phyloP scores from a whole-genome alignment of 2,888 invertebrate genomes.

The Mamestra brassicae region DNA sequence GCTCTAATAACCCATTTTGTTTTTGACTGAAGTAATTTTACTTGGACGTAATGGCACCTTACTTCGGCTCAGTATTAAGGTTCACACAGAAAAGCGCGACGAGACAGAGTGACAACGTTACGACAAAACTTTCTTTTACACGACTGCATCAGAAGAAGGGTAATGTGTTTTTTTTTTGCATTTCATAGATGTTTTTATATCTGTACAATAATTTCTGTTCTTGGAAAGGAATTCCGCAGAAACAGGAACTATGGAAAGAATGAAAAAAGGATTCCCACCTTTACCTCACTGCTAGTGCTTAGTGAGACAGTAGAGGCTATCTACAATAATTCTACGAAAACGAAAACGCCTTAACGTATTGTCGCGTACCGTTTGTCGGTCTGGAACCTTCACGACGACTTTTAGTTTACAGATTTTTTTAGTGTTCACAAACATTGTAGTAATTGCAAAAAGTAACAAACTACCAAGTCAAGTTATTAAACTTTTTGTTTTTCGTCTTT shows the following conservation, averaged over 20 bases:
- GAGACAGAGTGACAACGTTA: neutral
- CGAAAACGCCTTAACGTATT: neutral
- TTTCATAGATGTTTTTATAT: neutral
- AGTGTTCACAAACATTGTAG: slow-evolving; percentile 14
- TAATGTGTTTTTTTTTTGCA: no score
- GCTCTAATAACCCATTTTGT: slow-evolving; percentile 50
- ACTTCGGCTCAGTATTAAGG: slow-evolving; percentile 12
- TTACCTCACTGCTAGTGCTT: no score
- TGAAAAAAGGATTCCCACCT: neutral
- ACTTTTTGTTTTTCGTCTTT: slow-evolving; percentile 2
- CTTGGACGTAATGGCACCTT: slow-evolving; percentile 34
- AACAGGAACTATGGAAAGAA: neutral
- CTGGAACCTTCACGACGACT: neutral
- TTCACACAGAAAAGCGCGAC: neutral
- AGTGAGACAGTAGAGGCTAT: neutral
- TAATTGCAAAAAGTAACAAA: slow-evolving; percentile 20
- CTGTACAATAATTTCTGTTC: neutral
- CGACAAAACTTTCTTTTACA: neutral
- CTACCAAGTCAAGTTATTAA: neutral
- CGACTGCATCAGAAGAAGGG: no score
- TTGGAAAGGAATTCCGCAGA: neutral
- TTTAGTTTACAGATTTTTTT: neutral
- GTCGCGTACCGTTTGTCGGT: neutral
- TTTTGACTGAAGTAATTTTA: slow-evolving; percentile 55
- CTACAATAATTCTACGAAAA: neutral